Percentiles rank a stretch among this genome's conserved stretches.
Conservation (phyloP, 2,888 invertebrate species). For the Ditylenchus weischeri region DNA sequence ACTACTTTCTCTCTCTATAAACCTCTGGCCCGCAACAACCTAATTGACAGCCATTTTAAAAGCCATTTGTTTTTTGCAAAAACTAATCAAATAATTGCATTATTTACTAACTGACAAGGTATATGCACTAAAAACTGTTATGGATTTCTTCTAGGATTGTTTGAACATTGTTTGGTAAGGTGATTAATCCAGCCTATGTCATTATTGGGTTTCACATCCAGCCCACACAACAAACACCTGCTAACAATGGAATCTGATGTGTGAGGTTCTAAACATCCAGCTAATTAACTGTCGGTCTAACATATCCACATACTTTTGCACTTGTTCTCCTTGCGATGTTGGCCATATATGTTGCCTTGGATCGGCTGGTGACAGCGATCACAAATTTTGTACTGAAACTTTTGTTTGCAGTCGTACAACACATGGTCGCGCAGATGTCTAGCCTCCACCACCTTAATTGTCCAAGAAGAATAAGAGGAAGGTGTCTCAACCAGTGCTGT, state of each 20-base stretch:
- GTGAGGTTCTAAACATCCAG: conserved; percentile 26
- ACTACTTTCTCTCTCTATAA: too few species aligned
- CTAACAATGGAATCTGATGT: conserved; percentile 67
- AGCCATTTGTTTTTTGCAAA: too few species aligned
- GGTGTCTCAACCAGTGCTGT: too few species aligned
- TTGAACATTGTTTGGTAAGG: conserved; percentile 55
- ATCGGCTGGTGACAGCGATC: conserved; percentile 74
- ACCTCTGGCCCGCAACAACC: too few species aligned
- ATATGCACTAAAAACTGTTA: too few species aligned
- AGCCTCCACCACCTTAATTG: conserved; percentile 71
- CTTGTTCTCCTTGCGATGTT: conserved; percentile 66
- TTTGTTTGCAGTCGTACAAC: conserved; percentile 76
- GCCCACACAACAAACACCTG: conserved; percentile 81
- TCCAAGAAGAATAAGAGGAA: neutral
- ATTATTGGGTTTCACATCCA: conserved; percentile 68
- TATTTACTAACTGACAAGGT: too few species aligned
- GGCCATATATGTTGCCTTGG: conserved; percentile 67
- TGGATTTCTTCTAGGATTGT: conserved; percentile 17
- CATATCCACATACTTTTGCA: conserved; percentile 66
- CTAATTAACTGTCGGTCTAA: neutral
- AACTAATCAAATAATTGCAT: too few species aligned
- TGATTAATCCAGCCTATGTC: conserved; percentile 73
- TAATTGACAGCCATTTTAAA: too few species aligned
- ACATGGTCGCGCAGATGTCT: conserved; percentile 78
- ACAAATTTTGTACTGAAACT: conserved; percentile 71